Evolutionary conservation across 2,888 invertebrate species (phyloP), one percentile per base, ranked within the genome.

Genomic region (Girardia tigrina): DNA sequence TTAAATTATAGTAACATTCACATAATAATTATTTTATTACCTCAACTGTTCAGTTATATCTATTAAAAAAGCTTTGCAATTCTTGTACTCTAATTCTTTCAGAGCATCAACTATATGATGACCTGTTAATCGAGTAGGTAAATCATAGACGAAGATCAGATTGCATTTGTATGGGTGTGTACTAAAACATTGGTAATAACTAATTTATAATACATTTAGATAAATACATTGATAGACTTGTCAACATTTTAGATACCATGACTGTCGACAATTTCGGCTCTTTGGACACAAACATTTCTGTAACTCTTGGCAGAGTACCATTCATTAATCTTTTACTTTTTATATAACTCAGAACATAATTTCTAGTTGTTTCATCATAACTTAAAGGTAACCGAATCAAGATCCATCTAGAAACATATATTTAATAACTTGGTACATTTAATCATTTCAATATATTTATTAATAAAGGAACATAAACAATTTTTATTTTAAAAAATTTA

Each of bases 101-200:
- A 56, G 23, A 56, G 56, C 56, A 56, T 56, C 56, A 16, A 56
- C 56, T 56, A 56, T 56, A 56, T 56, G 56, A 56, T 56, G 56
- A 56, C 56, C n/a, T 8, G 56, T 56, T 20, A 56, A 23, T 23
- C 56, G n/a, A 2, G 56, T 56, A 12, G 56, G 56, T 56, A 56
- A n/a, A n/a, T 56, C 56, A n/a, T 56, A 56, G n/a, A 23, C 23
- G 56, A 56, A 56, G 23, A 56, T 56, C 2, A 56, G 56, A 56
- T 56, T 56, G n/a, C 56, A 56, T 56, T 56, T 56, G n/a, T 56
- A 56, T 2, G 56, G n/a, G 23, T 56, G 56, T 12, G n/a, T 56
- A 36, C 36, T 36, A 56, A 56, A 4, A 6, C 8, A 8, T 56
- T n/a, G 2, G 36, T 16, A 36, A 16, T 12, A 36, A 36, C 8